Percentiles rank a stretch among this genome's conserved stretches.
Conservation (phyloP, 37 sponge, comb jelly and placozoan genomes). For the Oopsacas minuta region DNA sequence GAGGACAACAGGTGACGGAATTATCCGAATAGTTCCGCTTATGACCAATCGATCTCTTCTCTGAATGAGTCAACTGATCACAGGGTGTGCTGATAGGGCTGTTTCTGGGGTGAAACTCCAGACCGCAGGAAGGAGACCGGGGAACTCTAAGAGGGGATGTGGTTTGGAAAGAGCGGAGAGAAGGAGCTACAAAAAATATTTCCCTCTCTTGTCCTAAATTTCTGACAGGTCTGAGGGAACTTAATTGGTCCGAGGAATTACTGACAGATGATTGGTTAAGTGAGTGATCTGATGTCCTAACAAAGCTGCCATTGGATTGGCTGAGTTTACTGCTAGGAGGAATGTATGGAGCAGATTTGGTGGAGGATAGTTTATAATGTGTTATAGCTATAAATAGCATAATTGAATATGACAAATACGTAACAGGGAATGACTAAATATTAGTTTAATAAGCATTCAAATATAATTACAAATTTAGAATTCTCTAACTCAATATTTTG, state of each 20-base stretch:
- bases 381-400: too few relatives aligned
- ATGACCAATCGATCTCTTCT: not conserved
- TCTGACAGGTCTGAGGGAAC: not conserved
- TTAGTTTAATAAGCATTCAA: too few relatives aligned
- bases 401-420: too few relatives aligned
- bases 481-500: too few relatives aligned
- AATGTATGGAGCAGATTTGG: too few relatives aligned
- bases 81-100: not conserved
- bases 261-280: too few relatives aligned
- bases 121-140: not conserved
- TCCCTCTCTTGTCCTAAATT: not conserved
- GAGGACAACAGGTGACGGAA: not conserved
- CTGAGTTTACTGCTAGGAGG: not conserved
- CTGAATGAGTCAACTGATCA: not conserved
- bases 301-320: not conserved
- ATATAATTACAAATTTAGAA: too few relatives aligned
- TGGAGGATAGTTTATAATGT: too few relatives aligned
- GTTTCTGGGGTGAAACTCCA: not conserved
- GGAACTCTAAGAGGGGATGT: not conserved
- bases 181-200: not conserved
- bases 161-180: not conserved
- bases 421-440: too few relatives aligned
- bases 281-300: too few relatives aligned
- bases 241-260: too few relatives aligned
- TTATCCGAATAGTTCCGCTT: not conserved